Conservation (phyloP, 2,888 invertebrate species). For the Trissolcus japonicus region DNA sequence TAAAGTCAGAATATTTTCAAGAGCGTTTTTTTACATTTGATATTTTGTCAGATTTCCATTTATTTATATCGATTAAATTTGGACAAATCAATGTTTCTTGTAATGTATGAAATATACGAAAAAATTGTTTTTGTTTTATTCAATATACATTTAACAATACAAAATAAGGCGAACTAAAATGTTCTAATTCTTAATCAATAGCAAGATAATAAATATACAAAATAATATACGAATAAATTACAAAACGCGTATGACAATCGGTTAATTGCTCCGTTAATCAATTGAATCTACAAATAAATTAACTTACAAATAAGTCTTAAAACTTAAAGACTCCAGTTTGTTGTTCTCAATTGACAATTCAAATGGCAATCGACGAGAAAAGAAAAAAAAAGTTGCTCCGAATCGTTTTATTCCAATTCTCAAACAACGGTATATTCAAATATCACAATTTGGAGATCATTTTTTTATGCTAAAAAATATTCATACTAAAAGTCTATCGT, state of each 20-base stretch:
- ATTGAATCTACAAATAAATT: slow-evolving; percentile 39
- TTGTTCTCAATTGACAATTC: neutral
- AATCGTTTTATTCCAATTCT: too few relatives aligned
- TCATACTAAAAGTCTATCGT: slow-evolving; percentile 14
- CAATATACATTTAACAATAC: slow-evolving; percentile 41
- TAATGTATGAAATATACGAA: slow-evolving; percentile 29
- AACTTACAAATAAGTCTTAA: slow-evolving; percentile 21
- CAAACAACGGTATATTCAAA: neutral
- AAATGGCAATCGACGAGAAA: slow-evolving; percentile 10
- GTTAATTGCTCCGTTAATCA: slow-evolving; percentile 4
- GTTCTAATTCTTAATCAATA: neutral
- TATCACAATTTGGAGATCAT: slow-evolving; percentile 5
- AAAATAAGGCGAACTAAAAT: slow-evolving; percentile 40
- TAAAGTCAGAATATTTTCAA: neutral
- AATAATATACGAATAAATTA: slow-evolving; percentile 34
- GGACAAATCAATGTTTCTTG: too few relatives aligned
- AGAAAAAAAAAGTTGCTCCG: neutral
- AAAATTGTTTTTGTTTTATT: slow-evolving; percentile 34
- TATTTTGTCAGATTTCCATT: too few relatives aligned
- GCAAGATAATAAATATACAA: slow-evolving; percentile 38
- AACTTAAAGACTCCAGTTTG: neutral
- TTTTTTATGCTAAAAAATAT: slow-evolving; percentile 8
- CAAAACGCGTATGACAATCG: slow-evolving; percentile 7
- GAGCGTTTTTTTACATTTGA: too few relatives aligned
- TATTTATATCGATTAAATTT: too few relatives aligned